These are phyloP conservation scores for Cephus spinipes DNA, from an alignment of 2,888 invertebrate genomes.

Conservation along the genomic window DNA sequence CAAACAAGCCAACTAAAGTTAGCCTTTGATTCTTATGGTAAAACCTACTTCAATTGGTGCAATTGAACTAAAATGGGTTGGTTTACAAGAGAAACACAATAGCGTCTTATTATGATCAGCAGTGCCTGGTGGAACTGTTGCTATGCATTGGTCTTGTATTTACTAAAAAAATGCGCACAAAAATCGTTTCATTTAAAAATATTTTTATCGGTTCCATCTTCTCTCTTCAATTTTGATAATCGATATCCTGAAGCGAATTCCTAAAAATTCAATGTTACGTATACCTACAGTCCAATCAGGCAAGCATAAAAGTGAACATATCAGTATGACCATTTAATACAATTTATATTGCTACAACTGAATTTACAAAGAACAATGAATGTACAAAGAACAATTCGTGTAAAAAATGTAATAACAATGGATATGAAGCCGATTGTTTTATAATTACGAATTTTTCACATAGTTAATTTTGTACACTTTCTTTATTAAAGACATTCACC, in stretches of 20 bases:
- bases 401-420: background rate
- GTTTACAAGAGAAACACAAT: background rate
- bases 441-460: too few species aligned
- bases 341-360: background rate
- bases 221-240: conserved; percentile 16
- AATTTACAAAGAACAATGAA: background rate
- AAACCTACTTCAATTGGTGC: too few species aligned
- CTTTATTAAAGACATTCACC: too few species aligned
- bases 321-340: background rate
- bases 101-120: background rate
- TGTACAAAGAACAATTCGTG: too few species aligned
- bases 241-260: conserved; percentile 20
- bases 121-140: background rate
- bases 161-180: background rate
- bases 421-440: background rate
- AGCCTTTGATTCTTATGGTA: too few species aligned
- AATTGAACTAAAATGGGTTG: too few species aligned
- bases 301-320: background rate
- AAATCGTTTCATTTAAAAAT: background rate
- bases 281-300: background rate
- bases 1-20: background rate
- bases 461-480: too few species aligned
- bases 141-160: background rate
- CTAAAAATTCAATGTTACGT: conserved; percentile 6
- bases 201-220: background rate